A percentile compares a stretch with the other conserved stretches of the same genome.
phyloP scores from a whole-genome alignment of 2,797 vertebrate species.

The Acrossocheilus fasciatus region DNA sequence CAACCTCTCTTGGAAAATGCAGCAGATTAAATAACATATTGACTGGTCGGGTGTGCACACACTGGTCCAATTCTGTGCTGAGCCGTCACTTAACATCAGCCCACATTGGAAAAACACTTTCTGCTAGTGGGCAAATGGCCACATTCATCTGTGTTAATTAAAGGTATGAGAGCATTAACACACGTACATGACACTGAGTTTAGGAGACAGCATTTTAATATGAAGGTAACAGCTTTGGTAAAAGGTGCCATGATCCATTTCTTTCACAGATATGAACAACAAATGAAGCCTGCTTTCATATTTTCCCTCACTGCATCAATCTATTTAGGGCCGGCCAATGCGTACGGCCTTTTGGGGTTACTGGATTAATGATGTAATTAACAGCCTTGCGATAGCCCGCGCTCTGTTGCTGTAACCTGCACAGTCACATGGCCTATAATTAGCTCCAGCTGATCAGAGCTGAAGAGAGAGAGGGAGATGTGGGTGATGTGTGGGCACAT shows the following conservation, averaged over 20 bases:
- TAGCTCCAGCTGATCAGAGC: slow-evolving; percentile 16
- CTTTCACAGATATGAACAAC: slow-evolving; percentile 25
- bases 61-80: slow-evolving; percentile 7
- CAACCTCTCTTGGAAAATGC: slow-evolving; percentile 9
- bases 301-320: slow-evolving; percentile 45
- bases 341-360: slow-evolving; percentile 8
- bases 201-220: slow-evolving; percentile 2
- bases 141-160: slow-evolving; percentile 20
- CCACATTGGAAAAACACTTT: not conserved
- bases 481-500: not conserved
- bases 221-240: slow-evolving; percentile 21
- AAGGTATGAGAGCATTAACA: not conserved
- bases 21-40: slow-evolving; percentile 31
- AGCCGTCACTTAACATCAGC: not conserved
- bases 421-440: slow-evolving; percentile 11
- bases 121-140: slow-evolving; percentile 18
- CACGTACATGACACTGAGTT: slow-evolving; percentile 1
- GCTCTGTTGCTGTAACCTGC: slow-evolving; percentile 33
- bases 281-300: slow-evolving; percentile 34
- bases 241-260: not conserved
- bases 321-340: slow-evolving; percentile 4
- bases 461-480: slow-evolving; percentile 1
- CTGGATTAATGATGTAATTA: slow-evolving; percentile 61
- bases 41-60: not conserved
- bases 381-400: slow-evolving; percentile 4